These are phyloP conservation scores for Pteria penguin DNA, from an alignment of 2,888 invertebrate genomes.

Conservation along the genomic window DNA sequence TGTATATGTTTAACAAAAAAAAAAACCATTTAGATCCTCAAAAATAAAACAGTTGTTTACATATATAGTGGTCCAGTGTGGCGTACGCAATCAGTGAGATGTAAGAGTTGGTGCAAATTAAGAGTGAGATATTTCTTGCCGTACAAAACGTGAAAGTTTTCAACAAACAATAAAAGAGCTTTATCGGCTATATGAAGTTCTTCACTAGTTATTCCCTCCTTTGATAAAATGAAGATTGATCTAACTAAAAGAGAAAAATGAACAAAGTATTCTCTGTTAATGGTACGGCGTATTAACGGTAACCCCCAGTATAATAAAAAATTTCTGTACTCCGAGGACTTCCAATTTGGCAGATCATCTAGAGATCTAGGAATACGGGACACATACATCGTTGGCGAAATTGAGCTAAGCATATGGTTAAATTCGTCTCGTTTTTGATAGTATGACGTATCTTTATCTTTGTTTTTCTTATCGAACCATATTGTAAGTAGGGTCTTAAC, in stretches of 20 bases:
- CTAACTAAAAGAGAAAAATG: conserved; percentile 22
- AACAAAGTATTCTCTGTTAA: neutral
- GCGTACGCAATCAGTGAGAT: conserved; percentile 14
- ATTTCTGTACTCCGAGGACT: conserved; percentile 33
- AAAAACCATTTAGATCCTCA: conserved; percentile 38
- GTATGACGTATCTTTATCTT: conserved; percentile 10
- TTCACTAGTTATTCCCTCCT: neutral
- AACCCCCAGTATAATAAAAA: conserved; percentile 32
- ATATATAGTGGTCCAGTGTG: conserved; percentile 5
- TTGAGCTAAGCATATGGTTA: neutral
- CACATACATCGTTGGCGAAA: conserved; percentile 33
- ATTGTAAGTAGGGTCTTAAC: conserved; percentile 26
- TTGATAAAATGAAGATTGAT: conserved; percentile 3
- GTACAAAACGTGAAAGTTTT: conserved; percentile 5
- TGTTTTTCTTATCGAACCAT: conserved; percentile 36
- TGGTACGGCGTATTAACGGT: neutral
- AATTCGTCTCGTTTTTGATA: conserved; percentile 1
- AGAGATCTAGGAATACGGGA: conserved; percentile 18
- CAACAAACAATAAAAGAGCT: conserved; percentile 14
- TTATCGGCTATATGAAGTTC: conserved; percentile 6
- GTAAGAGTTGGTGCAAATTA: conserved; percentile 25
- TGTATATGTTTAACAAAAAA: conserved; percentile 32
- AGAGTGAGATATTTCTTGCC: conserved; percentile 3
- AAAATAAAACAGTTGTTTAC: conserved; percentile 33
- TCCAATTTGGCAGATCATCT: conserved; percentile 19